Evolutionary conservation across 2,113 vertebrate genomes (phyloP), one percentile per base, ranked within the genome.

Genomic region (Gallinago undulata): DNA sequence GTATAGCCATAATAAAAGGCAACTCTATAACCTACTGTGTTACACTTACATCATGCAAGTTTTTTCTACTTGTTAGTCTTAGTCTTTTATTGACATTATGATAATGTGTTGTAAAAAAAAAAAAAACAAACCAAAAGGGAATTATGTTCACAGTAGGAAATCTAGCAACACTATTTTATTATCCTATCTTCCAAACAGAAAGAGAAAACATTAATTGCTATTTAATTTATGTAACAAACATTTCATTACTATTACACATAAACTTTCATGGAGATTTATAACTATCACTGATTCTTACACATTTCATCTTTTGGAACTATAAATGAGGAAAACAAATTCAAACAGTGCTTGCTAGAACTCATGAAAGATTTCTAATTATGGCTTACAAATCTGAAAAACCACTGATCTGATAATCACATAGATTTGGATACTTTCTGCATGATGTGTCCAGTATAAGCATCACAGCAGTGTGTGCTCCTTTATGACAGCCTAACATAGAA

Each of bases 111-210:
- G 96, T 96, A 95, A 89, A 96, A 90, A 82, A 98, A 97, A 98
- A 48, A 11, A 19, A 17, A 43, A 17, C 45, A 50, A 15, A 43
- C 9, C 51, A 98, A 87, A 79, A 91, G 96, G 97, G 98, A 98
- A 99, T 99, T 98, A 99, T 97, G 98, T 96, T 98, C 98, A 84
- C 98, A 98, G 98, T 94, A 89, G 97, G 98, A 96, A 97, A 97
- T 73, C 96, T 95, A 97, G 96, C 94, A 97, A 97, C 93, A 80
- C 72, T 94, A 95, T 97, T 97, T 97, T 97, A 96, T 98, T 96
- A 89, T 82, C 88, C 93, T 93, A 92, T 92, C 93, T 87, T 98
- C 98, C 87, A 98, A 98, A 93, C 39, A 74, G 89, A 93, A 73
- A 72, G 89, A 94, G 84, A 98, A 98, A 97, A 97, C 84, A 97